phyloP scores from a whole-genome alignment of 2,797 vertebrate species.

The Hyperoplus lanceolatus region DNA sequence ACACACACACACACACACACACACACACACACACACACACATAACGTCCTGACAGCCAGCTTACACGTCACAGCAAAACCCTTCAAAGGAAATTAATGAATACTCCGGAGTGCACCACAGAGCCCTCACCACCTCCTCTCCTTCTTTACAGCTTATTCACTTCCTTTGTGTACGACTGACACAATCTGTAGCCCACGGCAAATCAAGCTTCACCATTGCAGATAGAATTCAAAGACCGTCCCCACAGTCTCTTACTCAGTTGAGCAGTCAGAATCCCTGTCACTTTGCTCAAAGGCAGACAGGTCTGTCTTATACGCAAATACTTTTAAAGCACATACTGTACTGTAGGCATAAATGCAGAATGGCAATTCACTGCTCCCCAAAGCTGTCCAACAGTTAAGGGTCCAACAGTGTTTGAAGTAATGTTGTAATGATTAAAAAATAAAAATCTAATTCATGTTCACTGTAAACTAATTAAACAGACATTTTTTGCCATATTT shows the following conservation, averaged over 20 bases:
- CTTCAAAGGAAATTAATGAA: constrained; percentile 65
- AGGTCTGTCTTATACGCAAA: constrained; percentile 37
- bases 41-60: constrained; percentile 50
- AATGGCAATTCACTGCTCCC: not conserved
- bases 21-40: constrained; percentile 16
- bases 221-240: constrained; percentile 38
- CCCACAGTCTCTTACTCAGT: constrained; percentile 9
- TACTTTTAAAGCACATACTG: constrained; percentile 19
- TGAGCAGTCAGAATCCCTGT: constrained; percentile 37
- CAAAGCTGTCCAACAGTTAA: not conserved
- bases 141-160: constrained; percentile 37
- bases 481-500: not conserved
- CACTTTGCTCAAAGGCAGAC: constrained; percentile 51
- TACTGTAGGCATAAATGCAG: constrained; percentile 15
- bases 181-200: constrained; percentile 51
- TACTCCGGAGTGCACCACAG: constrained; percentile 38
- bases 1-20: constrained; percentile 6
- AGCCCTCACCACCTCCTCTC: constrained; percentile 39
- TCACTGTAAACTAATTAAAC: not conserved
- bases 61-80: constrained; percentile 61
- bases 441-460: not conserved
- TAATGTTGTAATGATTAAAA: no score
- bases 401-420: not conserved
- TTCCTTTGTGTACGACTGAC: constrained; percentile 56
- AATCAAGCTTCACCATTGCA: constrained; percentile 28